Evolutionary conservation across 2,797 vertebrate species (phyloP), one percentile per base, ranked within the genome.

Genomic region (Echiichthys vipera): DNA sequence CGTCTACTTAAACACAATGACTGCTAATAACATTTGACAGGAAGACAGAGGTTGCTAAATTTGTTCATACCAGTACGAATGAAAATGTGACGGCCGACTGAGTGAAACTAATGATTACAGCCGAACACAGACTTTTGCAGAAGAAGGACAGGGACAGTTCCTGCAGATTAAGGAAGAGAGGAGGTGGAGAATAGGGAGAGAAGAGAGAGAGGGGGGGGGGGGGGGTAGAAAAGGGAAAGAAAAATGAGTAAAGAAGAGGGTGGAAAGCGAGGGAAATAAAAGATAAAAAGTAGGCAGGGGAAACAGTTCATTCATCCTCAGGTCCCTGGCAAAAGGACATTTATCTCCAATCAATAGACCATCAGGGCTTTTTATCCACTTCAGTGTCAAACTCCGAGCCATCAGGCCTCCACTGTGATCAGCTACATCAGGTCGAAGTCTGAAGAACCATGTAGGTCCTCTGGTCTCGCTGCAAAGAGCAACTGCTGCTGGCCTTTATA

Each of bases 21-120:
- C 53, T n/a, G 69, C 66, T 80, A 79, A 83, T 76, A 87, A 79
- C 85, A 68, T 74, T 64, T 74, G 65, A 73, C 73, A 78, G 36
- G 37, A 74, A 65, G 73, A 80, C 66, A 18, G 53, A 69, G 49
- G n/a, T 1, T 65, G 51, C 46, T 43, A 77, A 88, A 85, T 80
- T 59, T 79, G 74, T 71, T 84, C 30, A 45, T 32, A 47, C n/a
- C 37, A 24, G 37, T 43, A 67, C 40, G 67, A 81, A 77, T 73
- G 68, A 75, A 78, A 85, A 50, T 54, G 62, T 32, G 55, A 66
- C 62, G 9, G 62, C 24, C 40, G 74, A 73, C 32, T 30, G 50
- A 63, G 25, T 42, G 53, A 76, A 74, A 51, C 61, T 68, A 71
- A 62, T 65, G 34, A 79, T 62, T 65, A 70, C 39, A 67, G 32